Evolutionary conservation across 2,113 vertebrate genomes (phyloP), one percentile per base, ranked within the genome.

Genomic region (Phainopepla nitens): DNA sequence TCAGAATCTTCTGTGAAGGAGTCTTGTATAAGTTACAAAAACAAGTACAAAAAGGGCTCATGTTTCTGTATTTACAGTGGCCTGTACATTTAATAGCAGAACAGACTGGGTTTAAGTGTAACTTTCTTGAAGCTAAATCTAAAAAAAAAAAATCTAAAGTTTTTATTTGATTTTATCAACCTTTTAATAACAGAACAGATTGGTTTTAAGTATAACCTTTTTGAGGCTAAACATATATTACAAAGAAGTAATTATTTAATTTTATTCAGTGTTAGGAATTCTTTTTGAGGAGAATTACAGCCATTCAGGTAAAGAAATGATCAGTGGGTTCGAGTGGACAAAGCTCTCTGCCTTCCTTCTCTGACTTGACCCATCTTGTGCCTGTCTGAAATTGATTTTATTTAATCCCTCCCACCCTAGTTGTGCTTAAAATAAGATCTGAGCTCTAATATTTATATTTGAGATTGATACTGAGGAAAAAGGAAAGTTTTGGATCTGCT

Each of bases 21-120:
- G 5, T 90, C 28, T 36, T 3, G 11, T 33, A 1, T 4, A 44
- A 69, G 13, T 54, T 68, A 4, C 7, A 29, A 12, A 20, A 69
- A 29, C 11, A n/a, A 23, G 28, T 44, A 28, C 3, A 19, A 15
- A 65, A 66, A 51, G 6, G 19, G 10, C 6, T 13, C 18, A 5
- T 39, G 20, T n/a, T 73, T 44, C 19, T 81, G 1, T 44, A 5
- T 57, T 65, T 41, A 29, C 7, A 58, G 10, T 23, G 18, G 7
- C 9, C 24, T 75, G 3, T 60, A 27, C 41, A n/a, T 64, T 28
- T 44, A 50, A 25, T 57, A 50, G 22, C 58, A 23, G 35, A 60
- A 17, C 15, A 58, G 19, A 8, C 24, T 13, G 4, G 1, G 23
- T 64, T 64, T 47, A 49, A n/a, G 1, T 25, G 1, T 3, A 31